Conservation (phyloP, 2,888 invertebrate species). For the Lissocephala sabroskyi region DNA sequence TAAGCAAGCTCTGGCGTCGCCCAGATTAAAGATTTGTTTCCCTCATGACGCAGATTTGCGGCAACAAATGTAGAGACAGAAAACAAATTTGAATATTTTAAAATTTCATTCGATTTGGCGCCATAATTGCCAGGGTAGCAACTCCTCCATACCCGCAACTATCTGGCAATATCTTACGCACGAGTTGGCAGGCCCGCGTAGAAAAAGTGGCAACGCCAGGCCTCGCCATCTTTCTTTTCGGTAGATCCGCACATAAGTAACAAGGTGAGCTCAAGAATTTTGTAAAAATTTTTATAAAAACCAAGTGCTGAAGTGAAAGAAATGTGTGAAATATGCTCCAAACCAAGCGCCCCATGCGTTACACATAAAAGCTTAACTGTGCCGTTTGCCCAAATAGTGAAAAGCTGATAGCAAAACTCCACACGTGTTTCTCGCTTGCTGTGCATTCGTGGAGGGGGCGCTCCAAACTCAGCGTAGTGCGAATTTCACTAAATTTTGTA, state of each 20-base stretch:
- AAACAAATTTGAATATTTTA: too few species aligned
- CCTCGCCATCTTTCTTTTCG: constrained; percentile 71
- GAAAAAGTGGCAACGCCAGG: too few species aligned
- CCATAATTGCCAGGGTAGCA: too few species aligned
- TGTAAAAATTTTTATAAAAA: constrained; percentile 26
- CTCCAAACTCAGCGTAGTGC: too few species aligned
- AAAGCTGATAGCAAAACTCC: constrained; percentile 14
- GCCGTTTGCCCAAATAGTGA: not conserved
- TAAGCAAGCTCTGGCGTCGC: too few species aligned
- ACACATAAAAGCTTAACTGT: constrained; percentile 14
- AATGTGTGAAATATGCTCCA: constrained; percentile 3
- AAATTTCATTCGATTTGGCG: too few species aligned
- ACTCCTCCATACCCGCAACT: too few species aligned
- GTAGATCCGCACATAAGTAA: constrained; percentile 66
- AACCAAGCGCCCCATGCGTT: not conserved
- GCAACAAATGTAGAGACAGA: too few species aligned
- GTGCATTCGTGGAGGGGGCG: constrained; percentile 9
- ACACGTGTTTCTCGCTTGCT: constrained; percentile 65
- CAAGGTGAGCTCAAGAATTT: constrained; percentile 63
- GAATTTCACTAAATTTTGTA: constrained; percentile 17
- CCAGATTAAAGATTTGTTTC: too few species aligned
- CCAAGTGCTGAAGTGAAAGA: constrained; percentile 8
- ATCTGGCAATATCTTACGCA: too few species aligned
- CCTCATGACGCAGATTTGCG: too few species aligned
- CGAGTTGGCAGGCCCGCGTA: not conserved